Evolutionary conservation across 2,113 vertebrate species (phyloP).

Genomic region (Narcine bancroftii): DNA sequence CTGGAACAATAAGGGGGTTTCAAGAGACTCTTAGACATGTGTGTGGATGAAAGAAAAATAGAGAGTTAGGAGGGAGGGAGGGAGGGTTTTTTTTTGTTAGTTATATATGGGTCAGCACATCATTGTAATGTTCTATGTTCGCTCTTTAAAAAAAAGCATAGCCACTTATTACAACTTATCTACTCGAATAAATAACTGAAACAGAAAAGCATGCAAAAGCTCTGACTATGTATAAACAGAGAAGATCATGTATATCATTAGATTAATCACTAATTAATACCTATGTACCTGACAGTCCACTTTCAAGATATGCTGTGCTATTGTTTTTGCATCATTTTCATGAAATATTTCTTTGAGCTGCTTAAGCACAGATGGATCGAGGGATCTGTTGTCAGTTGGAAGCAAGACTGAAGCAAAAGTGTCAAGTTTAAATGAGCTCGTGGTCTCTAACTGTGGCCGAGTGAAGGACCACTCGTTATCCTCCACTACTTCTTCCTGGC

Average conservation of each 20-base stretch:
- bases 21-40: no score
- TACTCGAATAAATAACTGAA: neutral
- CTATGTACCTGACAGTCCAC: slow-evolving; percentile 70
- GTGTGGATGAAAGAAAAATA: no score
- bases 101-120: no score
- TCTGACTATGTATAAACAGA: neutral
- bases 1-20: no score
- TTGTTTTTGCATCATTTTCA: slow-evolving; percentile 52
- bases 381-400: slow-evolving; percentile 66
- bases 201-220: neutral
- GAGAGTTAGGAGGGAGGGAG: no score
- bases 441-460: slow-evolving; percentile 57
- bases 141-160: neutral
- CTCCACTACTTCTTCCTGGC: slow-evolving; percentile 42
- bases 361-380: slow-evolving; percentile 62
- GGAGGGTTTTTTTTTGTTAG: no score
- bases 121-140: no score
- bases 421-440: slow-evolving; percentile 56
- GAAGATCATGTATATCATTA: neutral
- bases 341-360: slow-evolving; percentile 63
- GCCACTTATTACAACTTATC: neutral
- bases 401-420: slow-evolving; percentile 62
- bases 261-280: neutral
- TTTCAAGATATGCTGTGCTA: slow-evolving; percentile 68
- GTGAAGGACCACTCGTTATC: slow-evolving; percentile 52